Evolutionary conservation across 1,140 invertebrate species (phyloP), one percentile per base, ranked within the genome.

Genomic region (Oreohelix idahoensis): DNA sequence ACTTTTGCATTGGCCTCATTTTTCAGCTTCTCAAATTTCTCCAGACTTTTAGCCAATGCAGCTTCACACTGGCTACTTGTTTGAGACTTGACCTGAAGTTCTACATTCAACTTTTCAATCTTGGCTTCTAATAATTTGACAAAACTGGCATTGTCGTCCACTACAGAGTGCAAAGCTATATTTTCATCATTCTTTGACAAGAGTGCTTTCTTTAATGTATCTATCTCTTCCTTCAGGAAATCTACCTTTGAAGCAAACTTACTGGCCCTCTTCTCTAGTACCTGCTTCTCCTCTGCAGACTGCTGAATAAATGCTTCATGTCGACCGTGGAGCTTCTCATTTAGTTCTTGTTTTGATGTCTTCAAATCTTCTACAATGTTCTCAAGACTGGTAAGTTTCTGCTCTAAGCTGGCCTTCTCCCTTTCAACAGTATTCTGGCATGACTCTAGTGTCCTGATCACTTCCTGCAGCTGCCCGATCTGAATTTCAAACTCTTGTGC

Each of bases 11-110:
- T 89, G 10, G 87, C 87, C 76, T 88, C 87, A 53, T 69, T 66
- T 49, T 83, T 79, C 23, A 90, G 76, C 42, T 88, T 86, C 36
- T 83, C 79, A 83, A 89, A 90, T 58, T 89, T 88, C 26, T 88
- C 87, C 20, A 84, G 84, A 81, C 83, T 89, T 32, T 77, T 70
- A n/a, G 35, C 38, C 11, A 89, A 49, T 77, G 84, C 81, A 70
- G 81, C 84, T 23, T 81, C 75, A 29, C 83, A 42, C 20, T 86
- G 76, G 51, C 83, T 76, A 36, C 85, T 13, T 32, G 53, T 58
- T 23, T 71, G 36, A 53, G 36, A 70, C 69, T 83, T 86, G 1
- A n/a, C 29, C 36, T 84, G 85, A 11, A 88, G 35, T 35, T 84
- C 79, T 45, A 78, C 58, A 26, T 83, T 78, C 53, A 85, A 23